Conservation (phyloP, 2,888 invertebrate genomes). For the Xestia c-nigrum region DNA sequence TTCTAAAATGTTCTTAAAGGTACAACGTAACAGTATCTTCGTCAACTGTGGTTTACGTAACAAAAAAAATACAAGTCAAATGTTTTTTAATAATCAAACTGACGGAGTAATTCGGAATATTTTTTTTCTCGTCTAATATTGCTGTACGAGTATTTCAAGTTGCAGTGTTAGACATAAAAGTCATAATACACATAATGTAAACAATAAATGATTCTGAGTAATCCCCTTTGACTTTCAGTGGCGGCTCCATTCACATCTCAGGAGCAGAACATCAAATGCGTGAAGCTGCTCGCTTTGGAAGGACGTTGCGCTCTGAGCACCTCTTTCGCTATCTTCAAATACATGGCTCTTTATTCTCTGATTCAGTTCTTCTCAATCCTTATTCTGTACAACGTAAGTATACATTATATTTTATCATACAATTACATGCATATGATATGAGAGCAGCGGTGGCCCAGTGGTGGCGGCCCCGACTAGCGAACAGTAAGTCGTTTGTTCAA, state of each 20-base stretch:
- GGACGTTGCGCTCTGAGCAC: constrained; percentile 97
- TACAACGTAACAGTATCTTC: no score
- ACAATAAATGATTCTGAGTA: neutral
- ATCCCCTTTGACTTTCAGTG: constrained; percentile 86
- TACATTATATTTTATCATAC: neutral
- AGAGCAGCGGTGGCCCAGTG: no score
- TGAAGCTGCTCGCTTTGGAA: constrained; percentile 94
- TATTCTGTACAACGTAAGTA: constrained; percentile 93
- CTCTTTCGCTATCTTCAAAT: constrained; percentile 97
- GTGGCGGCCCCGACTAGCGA: no score
- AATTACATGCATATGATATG: neutral
- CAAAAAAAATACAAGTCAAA: no score
- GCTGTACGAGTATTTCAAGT: neutral
- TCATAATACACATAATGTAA: neutral
- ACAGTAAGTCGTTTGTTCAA: no score
- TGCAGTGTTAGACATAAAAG: neutral
- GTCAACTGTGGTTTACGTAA: no score
- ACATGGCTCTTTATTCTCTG: constrained; percentile 97
- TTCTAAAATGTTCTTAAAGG: no score
- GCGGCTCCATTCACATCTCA: constrained; percentile 97
- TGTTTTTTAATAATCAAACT: no score
- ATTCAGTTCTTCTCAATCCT: constrained; percentile 97
- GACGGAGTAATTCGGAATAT: no score
- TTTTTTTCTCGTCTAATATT: neutral
- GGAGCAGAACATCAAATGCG: constrained; percentile 95